phyloP scores from a whole-genome alignment of 2,113 vertebrate genomes.

The Hippocampus abdominalis region DNA sequence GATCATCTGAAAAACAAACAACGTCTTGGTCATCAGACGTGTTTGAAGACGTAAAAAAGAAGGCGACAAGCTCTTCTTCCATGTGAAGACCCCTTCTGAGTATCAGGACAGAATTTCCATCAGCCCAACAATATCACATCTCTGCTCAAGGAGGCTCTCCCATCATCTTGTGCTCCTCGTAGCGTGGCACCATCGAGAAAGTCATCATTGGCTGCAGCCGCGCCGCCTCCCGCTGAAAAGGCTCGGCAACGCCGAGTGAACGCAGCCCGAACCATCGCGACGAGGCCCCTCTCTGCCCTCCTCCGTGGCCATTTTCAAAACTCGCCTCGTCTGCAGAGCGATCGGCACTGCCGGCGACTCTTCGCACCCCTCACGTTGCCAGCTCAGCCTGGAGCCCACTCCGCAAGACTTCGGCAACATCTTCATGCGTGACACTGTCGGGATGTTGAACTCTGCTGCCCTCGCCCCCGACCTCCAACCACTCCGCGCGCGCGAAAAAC shows the following conservation, averaged over 20 bases:
- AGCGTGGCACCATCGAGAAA: background rate
- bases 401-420: background rate
- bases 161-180: background rate
- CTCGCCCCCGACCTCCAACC: background rate
- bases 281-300: background rate
- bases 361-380: background rate
- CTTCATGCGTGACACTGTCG: background rate
- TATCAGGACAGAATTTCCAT: too few species aligned
- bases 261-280: background rate
- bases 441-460: background rate
- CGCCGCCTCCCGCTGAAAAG: background rate
- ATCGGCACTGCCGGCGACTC: background rate
- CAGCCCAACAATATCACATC: too few species aligned
- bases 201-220: background rate
- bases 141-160: too few species aligned
- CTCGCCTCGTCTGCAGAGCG: background rate
- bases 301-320: background rate
- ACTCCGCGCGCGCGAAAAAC: background rate
- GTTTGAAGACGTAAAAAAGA: too few species aligned
- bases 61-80: too few species aligned
- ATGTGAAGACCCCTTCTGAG: too few species aligned
- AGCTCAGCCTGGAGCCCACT: background rate
- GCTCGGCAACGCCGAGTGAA: background rate
- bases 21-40: conserved; percentile 38
- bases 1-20: conserved; percentile 33